These are phyloP conservation scores for Nemotelus pantherinus DNA, from an alignment of 2,888 invertebrate genomes.

Conservation along the genomic window DNA sequence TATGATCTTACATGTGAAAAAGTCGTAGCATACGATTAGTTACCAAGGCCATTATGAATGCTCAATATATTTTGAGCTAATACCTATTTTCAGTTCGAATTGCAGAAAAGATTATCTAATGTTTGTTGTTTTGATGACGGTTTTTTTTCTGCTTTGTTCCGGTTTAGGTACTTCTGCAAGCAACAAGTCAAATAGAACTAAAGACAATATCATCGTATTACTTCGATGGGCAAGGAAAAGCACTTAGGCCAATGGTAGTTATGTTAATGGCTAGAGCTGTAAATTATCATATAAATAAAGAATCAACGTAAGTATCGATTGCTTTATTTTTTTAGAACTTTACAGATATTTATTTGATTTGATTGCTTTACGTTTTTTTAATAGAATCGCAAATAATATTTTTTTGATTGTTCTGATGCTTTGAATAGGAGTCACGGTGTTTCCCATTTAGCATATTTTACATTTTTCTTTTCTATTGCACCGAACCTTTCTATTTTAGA, in stretches of 20 bases:
- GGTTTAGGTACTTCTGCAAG: constrained; percentile 70
- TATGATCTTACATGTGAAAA: neutral
- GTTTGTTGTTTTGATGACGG: too few relatives aligned
- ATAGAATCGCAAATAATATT: too few relatives aligned
- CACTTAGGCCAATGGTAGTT: constrained; percentile 93
- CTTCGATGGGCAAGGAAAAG: constrained; percentile 98
- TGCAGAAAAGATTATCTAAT: too few relatives aligned
- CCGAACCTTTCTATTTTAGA: too few relatives aligned
- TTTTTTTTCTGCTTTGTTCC: constrained; percentile 5
- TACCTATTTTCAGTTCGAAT: too few relatives aligned
- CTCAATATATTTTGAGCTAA: neutral
- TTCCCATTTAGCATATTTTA: too few relatives aligned
- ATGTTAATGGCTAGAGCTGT: constrained; percentile 94
- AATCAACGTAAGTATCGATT: constrained; percentile 75
- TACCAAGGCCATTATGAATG: neutral
- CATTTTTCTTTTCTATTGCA: too few relatives aligned
- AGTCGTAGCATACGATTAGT: neutral
- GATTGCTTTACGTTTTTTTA: too few relatives aligned
- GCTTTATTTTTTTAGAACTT: neutral
- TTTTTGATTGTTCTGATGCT: too few relatives aligned
- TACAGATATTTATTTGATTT: too few relatives aligned
- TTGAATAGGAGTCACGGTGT: too few relatives aligned
- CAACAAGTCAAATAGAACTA: constrained; percentile 85
- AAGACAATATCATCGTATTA: constrained; percentile 95
- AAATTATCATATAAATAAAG: constrained; percentile 86